Base-by-base conservation (phyloP, 2,113 vertebrate genomes). In the Mormyrus lacerda region DNA sequence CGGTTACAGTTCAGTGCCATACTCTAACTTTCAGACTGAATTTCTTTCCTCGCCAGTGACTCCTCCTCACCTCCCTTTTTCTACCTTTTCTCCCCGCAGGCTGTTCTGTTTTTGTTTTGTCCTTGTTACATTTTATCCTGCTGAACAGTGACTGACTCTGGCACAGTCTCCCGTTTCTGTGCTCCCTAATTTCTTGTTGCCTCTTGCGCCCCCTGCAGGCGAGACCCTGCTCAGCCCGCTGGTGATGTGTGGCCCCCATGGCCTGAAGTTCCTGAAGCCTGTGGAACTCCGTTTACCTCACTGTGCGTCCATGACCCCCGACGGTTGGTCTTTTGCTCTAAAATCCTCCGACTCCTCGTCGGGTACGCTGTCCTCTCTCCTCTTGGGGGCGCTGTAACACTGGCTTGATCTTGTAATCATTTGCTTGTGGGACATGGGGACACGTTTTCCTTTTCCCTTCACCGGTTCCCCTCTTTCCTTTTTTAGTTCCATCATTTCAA, bases 251-350 rank as follows among this genome's bases (percentile, higher is more conserved):
- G 98, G 98, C 92, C 98, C 98, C 91, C 98, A 99, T 79, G 98
- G 98, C 95, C 97, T 99, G 90, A 99, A 99, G 96, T 99, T 99
- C 96, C 96, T 97, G 97, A 99, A 99, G 95, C 98, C 98, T 0
- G 98, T 99, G 97, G 98, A 99, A 96, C 98, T 99, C 89, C 98
- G 98, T 95, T 94, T 99, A 92, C 98, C 98, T 96, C 98, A 99
- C 92, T 99, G 98, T 98, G 98, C 98, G 96, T 99, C 98, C 94
- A 99, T 99, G 98, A 99, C 98, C 95, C 98, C 98, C 97, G 98
- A 99, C 97, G 98, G 98, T 99, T 99, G 98, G 98, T 99, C 98
- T 99, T 99, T 99, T 98, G 98, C 98, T 99, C 98, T 99, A 98
- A 99, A 99, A 99, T 99, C 98, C 97, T 99, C 98, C 97, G 98